Evolutionary conservation across 2,797 vertebrate species (phyloP), one percentile per base, ranked within the genome.

Genomic region (Allenopithecus nigroviridis): DNA sequence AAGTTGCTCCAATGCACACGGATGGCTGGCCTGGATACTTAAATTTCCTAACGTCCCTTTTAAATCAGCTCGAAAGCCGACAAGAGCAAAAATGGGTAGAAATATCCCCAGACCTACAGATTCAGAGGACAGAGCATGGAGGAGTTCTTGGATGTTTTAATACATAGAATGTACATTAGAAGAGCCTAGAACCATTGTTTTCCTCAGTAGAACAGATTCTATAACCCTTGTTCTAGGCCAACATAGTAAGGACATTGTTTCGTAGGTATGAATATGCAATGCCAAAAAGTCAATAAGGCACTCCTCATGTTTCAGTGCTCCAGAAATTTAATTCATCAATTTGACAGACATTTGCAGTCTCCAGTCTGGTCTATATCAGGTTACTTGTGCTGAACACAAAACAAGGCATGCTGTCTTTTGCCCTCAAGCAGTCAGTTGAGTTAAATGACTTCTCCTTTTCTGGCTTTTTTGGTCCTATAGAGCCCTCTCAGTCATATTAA

Each of bases 401-500:
- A 46, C 46, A 33, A 26, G n/a, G 21, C 9, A 12, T 16, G 53
- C 70, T 79, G 41, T 30, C 80, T 78, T 68, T 70, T 76, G 26
- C n/a, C 48, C 39, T 93, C 57, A 43, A 50, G 48, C 41, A 93
- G 70, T 39, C 46, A 5, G 8, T 11, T 80, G n/a, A 21, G 70
- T 85, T 84, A 70, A 88, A 48, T 70, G 76, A 79, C 53, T 64
- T 72, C 81, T 85, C 75, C 74, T 12, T 59, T 50, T 59, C 68
- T 30, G 57, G 83, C 13, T 70, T 92, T 92, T 64, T 30, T 33
- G 46, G 57, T 50, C 84, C 64, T n/a, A 0, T 22, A 28, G 57
- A 96, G 48, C 46, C 75, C 57, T 96, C 30, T 55, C 36, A 11
- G n/a, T 86, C 80, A n/a, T 70, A 87, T 57, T 98, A 85, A 91